Evolutionary conservation across 2,888 invertebrate species (phyloP), one percentile per base, ranked within the genome.

Genomic region (Crossocerus cetratus): DNA sequence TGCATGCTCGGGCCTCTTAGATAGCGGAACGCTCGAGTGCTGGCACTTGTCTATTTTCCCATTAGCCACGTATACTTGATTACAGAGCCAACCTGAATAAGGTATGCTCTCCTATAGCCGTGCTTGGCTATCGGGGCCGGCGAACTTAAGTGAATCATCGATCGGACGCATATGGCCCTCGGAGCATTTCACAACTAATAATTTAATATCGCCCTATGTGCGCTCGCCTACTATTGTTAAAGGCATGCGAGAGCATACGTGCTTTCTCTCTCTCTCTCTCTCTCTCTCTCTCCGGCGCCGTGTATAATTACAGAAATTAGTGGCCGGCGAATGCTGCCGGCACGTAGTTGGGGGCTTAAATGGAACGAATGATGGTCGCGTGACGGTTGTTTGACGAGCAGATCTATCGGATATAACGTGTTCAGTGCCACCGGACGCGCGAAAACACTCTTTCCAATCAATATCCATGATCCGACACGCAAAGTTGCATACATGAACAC

Each of bases 21-120:
- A 82, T 77, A 81, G 77, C 81, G 76, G 72, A 69, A 67, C 69
- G 56, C 67, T 80, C 78, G 74, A 81, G 80, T 75, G 69, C 77
- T 20, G 69, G 74, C 80, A 76, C 84, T 84, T 76, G 80, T 80
- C 83, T 83, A 86, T 86, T 86, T 86, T 84, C 80, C 84, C 83
- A 86, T 86, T 84, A 85, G 80, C 77, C 81, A 81, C 78, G 81
- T 82, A 83, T 77, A 72, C 81, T 72, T 73, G 82, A 83, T 82
- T 84, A 83, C 80, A 83, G 80, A 66, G 77, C 61, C 68, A 69
- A 77, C 71, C 71, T 73, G 72, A 74, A 79, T 69, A 60, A 76
- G 64, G 64, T 58, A 72, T 58, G 43, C 68, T 23, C 61, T 43
- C 16, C 44, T 18, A 53, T 18, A 21, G 49, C 20, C 60, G 65